Evolutionary conservation across 2,888 invertebrate species (phyloP).

Genomic region (Blera fallax): DNA sequence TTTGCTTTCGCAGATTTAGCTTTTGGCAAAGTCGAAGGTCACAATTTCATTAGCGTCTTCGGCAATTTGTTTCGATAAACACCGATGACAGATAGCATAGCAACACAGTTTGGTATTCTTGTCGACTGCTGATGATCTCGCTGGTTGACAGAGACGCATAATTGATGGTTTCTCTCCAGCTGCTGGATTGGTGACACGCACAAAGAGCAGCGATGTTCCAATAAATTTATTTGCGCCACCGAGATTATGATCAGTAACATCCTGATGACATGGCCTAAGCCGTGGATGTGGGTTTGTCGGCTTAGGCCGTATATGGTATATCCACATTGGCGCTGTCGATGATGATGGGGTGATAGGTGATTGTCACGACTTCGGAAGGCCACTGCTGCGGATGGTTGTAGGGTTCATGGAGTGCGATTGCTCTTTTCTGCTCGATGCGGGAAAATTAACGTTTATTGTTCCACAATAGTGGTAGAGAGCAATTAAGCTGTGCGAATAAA

Average conservation of each 20-base stretch:
- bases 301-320: conserved; percentile 23
- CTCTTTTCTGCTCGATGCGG: conserved; percentile 2
- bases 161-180: conserved; percentile 29
- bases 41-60: conserved; percentile 8
- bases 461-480: conserved; percentile 1
- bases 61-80: conserved; percentile 46
- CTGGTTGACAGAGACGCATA: conserved; percentile 21
- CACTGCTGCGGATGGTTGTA: not conserved
- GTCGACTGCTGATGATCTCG: conserved; percentile 29
- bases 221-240: conserved; percentile 22
- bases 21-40: conserved; percentile 36
- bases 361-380: conserved; percentile 50
- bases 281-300: conserved; percentile 26
- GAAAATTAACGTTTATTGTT: conserved; percentile 31
- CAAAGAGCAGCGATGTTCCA: conserved; percentile 31
- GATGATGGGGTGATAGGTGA: conserved; percentile 40
- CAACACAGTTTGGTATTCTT: conserved; percentile 16
- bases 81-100: conserved; percentile 8
- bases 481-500: conserved; percentile 27
- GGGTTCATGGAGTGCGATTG: conserved; percentile 37
- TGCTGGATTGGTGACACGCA: conserved; percentile 22
- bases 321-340: conserved; percentile 32
- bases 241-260: conserved; percentile 43
- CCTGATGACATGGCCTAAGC: conserved; percentile 43
- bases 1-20: conserved; percentile 31